Conservation (phyloP, 2,888 invertebrate genomes). For the Parapristionchus giblindavisi region DNA sequence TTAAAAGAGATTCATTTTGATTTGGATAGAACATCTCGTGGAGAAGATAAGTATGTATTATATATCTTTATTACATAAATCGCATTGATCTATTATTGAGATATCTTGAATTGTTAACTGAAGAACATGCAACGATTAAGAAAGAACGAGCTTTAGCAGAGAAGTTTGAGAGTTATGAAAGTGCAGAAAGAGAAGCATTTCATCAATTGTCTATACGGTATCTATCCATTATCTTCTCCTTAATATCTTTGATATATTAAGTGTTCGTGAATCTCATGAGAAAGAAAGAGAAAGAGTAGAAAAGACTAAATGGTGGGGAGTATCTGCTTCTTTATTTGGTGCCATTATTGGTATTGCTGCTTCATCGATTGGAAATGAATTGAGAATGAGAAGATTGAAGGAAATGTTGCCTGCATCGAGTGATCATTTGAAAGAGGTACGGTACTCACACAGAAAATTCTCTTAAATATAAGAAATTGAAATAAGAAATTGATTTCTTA, state of each 20-base stretch:
- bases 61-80: conserved; percentile 1
- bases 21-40: conserved; percentile 81
- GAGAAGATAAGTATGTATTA: conserved; percentile 76
- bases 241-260: conserved; percentile 34
- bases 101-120: conserved; percentile 80
- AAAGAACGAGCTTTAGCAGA: conserved; percentile 74
- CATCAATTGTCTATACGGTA: conserved; percentile 57
- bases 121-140: conserved; percentile 76
- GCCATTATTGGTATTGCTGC: conserved; percentile 77
- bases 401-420: conserved; percentile 57
- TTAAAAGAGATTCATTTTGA: conserved; percentile 81
- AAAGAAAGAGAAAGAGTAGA: conserved; percentile 83
- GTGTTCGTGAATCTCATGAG: conserved; percentile 83
- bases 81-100: conserved; percentile 40
- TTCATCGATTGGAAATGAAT: conserved; percentile 62
- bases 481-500: too few relatives aligned
- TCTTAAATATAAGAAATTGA: neutral
- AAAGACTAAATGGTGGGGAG: conserved; percentile 85
- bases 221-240: neutral
- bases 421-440: conserved; percentile 9
- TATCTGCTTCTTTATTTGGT: conserved; percentile 80
- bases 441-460: neutral
- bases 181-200: conserved; percentile 78
- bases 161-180: conserved; percentile 78
- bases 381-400: conserved; percentile 61